These are phyloP conservation scores for Petrophora chlorosata DNA, from an alignment of 2,888 invertebrate genomes.

Conservation along the genomic window DNA sequence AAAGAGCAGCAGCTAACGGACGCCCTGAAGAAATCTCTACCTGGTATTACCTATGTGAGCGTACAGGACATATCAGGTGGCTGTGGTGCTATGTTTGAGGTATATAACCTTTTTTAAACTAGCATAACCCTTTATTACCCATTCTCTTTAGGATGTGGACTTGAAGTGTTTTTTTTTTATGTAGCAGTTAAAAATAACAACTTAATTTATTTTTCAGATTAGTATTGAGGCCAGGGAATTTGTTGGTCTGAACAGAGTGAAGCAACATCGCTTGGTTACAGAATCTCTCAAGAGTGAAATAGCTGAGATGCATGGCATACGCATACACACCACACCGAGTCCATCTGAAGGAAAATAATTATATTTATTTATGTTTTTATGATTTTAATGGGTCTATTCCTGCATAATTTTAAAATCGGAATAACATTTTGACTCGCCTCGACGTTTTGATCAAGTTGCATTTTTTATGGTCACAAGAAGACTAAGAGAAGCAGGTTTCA, in stretches of 20 bases:
- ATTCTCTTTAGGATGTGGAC: too few species aligned
- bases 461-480: too few species aligned
- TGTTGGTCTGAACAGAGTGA: slow-evolving; percentile 86
- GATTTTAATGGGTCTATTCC: too few species aligned
- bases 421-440: too few species aligned
- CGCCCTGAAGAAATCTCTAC: slow-evolving; percentile 74
- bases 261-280: slow-evolving; percentile 90
- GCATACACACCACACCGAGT: slow-evolving; percentile 87
- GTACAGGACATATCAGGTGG: slow-evolving; percentile 91
- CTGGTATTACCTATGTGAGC: slow-evolving; percentile 85
- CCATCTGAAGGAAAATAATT: slow-evolving; percentile 33
- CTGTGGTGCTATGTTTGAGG: slow-evolving; percentile 92
- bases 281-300: slow-evolving; percentile 90
- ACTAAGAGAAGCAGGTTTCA: too few species aligned
- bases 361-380: slow-evolving; percentile 31
- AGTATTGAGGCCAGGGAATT: slow-evolving; percentile 88
- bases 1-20: slow-evolving; percentile 69
- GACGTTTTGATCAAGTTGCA: too few species aligned
- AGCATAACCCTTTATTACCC: too few species aligned
- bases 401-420: too few species aligned
- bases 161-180: too few species aligned
- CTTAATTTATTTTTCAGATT: slow-evolving; percentile 57
- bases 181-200: neutral
- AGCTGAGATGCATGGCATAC: slow-evolving; percentile 92
- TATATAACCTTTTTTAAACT: slow-evolving; percentile 44